Conservation (phyloP, 64 coral and sea anemone genomes). For the Cladopsammia gracilis region DNA sequence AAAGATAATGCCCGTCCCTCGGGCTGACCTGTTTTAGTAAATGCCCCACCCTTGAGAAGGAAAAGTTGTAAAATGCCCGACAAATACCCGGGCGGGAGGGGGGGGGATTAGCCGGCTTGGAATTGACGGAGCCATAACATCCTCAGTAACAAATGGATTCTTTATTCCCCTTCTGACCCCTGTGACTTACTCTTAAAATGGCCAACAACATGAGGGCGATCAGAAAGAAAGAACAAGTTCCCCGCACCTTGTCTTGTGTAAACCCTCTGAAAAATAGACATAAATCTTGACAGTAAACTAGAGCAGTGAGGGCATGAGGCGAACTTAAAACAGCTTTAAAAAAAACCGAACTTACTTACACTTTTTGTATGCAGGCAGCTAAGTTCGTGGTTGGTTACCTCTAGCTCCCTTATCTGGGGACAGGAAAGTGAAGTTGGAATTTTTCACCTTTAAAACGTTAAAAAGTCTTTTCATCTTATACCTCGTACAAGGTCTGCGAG, state of each 20-base stretch:
- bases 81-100: too few species aligned
- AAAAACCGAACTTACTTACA: background rate
- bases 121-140: too few species aligned
- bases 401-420: background rate
- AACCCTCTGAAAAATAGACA: background rate
- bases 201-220: conserved; percentile 4
- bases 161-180: too few species aligned
- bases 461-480: background rate
- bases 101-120: too few species aligned
- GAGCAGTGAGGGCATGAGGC: too few species aligned
- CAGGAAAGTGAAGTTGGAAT: background rate
- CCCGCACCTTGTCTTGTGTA: conserved; percentile 34
- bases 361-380: conserved; percentile 2
- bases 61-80: too few species aligned
- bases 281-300: background rate
- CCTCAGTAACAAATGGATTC: too few species aligned
- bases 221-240: conserved; percentile 39
- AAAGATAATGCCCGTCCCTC: too few species aligned
- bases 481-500: conserved; percentile 8
- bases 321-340: too few species aligned
- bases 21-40: too few species aligned
- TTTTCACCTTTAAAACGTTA: background rate
- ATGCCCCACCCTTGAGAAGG: too few species aligned
- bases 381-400: conserved; percentile 26
- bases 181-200: conserved; percentile 18